Conservation (phyloP, 2,113 vertebrate genomes). For the Seriola rivoliana region DNA sequence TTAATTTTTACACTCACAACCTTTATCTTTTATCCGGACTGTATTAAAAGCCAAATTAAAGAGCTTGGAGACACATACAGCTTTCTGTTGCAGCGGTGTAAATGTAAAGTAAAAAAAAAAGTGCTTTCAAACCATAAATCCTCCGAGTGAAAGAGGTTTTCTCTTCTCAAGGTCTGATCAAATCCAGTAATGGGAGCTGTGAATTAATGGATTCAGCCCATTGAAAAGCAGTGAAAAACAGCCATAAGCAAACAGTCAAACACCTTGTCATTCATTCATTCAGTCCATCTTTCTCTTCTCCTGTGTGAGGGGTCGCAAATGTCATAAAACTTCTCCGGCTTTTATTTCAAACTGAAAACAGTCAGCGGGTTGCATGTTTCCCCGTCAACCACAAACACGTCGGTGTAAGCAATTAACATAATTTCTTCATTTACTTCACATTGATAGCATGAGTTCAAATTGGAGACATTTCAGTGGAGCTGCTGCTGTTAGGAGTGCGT, state of each 20-base stretch:
- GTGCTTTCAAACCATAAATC: slow-evolving; percentile 32
- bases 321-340: slow-evolving; percentile 2
- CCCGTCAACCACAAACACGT: no score
- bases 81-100: neutral
- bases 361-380: no score
- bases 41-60: slow-evolving; percentile 22
- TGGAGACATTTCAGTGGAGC: neutral
- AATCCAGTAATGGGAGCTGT: slow-evolving; percentile 23
- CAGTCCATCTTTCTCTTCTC: neutral
- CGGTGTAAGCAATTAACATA: slow-evolving; percentile 8
- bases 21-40: neutral
- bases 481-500: neutral
- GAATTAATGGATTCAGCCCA: slow-evolving; percentile 44
- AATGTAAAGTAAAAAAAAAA: slow-evolving; percentile 6
- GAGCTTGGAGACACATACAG: slow-evolving; percentile 14
- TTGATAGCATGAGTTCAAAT: neutral
- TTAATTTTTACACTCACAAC: neutral
- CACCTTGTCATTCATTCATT: neutral
- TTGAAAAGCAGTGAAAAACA: slow-evolving; percentile 29
- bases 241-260: neutral
- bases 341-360: slow-evolving; percentile 8
- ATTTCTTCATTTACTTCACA: neutral
- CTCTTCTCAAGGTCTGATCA: slow-evolving; percentile 48
- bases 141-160: slow-evolving; percentile 17
- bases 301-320: neutral